Evolutionary conservation across 2,113 vertebrate species (phyloP), one percentile per base, ranked within the genome.

Genomic region (Thunnus maccoyii): DNA sequence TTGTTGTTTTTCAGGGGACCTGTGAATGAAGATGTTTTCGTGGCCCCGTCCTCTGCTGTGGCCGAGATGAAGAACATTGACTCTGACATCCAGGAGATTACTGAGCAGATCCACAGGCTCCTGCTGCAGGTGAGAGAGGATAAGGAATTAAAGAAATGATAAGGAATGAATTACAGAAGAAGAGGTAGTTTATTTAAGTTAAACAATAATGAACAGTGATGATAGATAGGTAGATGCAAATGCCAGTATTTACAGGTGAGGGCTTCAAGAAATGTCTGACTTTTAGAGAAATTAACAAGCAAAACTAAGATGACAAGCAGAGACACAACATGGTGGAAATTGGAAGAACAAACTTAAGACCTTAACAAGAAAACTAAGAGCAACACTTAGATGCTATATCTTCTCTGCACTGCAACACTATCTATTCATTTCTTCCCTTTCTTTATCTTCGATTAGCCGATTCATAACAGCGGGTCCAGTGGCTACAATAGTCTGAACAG

Each of bases 11-110:
- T 14, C 94, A 99, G 98, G 91, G 97, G 97, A 56, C 98, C 98
- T 2, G 95, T 99, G 82, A 99, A 99, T 65, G 98, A 99, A 93
- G 98, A 99, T 0, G 95, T 99, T 50, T 99, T 99, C 78, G 89
- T 94, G 1, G 93, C 94, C 50, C 96, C 92, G 0, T 63, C 71
- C 0, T 82, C 90, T 2, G 51, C 87, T 0, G 54, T 86, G 3
- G 65, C 81, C 1, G 96, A 97, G 84, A 94, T 95, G 27, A 96
- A 96, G 92, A 86, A 93, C 17, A 86, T 90, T 27, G 96, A 95
- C 71, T 94, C 96, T 6, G 94, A 96, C 1, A 90, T 97, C 58
- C 97, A 97, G 91, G 97, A 97, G 72, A 95, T 99, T 66, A 97
- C 97, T 0, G 97, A 98, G 80, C 97, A 99, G 92, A 99, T 99